Evolutionary conservation across 2,888 invertebrate genomes (phyloP).

Genomic region (Drosophila vallismaia): DNA sequence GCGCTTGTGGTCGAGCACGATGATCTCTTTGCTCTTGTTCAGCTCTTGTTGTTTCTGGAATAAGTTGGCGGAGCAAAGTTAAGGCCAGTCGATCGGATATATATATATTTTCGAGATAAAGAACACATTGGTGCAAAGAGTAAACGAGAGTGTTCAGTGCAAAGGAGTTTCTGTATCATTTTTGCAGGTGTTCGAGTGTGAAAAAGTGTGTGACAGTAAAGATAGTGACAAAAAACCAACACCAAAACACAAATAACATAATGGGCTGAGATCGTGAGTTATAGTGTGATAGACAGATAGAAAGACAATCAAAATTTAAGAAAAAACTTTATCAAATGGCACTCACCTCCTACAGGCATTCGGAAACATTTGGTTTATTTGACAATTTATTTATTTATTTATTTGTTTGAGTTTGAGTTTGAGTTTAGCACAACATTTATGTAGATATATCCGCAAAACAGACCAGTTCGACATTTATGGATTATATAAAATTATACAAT

Average conservation of each 20-base stretch:
- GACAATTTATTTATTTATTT: slow-evolving; percentile 33
- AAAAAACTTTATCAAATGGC: slow-evolving; percentile 54
- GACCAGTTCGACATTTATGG: slow-evolving; percentile 65
- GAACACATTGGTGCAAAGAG: slow-evolving; percentile 33
- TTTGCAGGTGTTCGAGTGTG: slow-evolving; percentile 18
- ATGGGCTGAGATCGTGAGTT: slow-evolving; percentile 39
- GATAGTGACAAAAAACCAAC: slow-evolving; percentile 57
- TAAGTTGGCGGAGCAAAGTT: slow-evolving; percentile 13
- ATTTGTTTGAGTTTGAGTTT: slow-evolving; percentile 48
- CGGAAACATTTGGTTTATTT: slow-evolving; percentile 56
- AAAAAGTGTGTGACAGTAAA: slow-evolving; percentile 8
- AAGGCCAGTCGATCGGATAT: slow-evolving; percentile 4
- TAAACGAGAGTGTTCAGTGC: slow-evolving; percentile 22
- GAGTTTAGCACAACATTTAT: slow-evolving; percentile 72
- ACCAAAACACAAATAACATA: slow-evolving; percentile 56
- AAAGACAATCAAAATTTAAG: slow-evolving; percentile 51
- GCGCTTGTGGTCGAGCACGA: slow-evolving; percentile 97
- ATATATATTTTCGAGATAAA: slow-evolving; percentile 19
- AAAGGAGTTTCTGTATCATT: slow-evolving; percentile 13
- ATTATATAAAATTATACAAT: slow-evolving; percentile 46
- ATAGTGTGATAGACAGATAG: slow-evolving; percentile 32
- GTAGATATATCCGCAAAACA: slow-evolving; percentile 72
- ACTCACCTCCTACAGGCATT: slow-evolving; percentile 81
- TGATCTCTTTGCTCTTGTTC: slow-evolving; percentile 94
- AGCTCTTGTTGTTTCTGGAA: slow-evolving; percentile 91